phyloP scores from a whole-genome alignment of 92 coral and sea anemone species.

The Palythoa caribaeorum region DNA sequence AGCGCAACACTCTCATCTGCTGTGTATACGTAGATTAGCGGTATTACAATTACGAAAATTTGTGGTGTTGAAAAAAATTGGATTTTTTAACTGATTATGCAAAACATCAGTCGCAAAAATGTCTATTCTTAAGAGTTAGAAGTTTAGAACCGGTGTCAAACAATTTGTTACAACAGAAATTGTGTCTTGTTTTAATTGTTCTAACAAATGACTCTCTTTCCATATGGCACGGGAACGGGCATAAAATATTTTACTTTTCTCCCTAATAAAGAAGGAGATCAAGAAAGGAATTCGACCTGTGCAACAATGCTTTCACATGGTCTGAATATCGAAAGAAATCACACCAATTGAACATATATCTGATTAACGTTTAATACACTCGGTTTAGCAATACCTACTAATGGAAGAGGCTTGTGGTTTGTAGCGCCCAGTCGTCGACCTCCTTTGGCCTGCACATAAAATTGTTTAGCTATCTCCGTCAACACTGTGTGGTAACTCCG shows the following conservation, averaged over 20 bases:
- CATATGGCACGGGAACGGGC: background rate
- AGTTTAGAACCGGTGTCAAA: background rate
- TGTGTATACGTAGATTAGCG: too few species aligned
- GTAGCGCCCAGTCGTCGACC: background rate
- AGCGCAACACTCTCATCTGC: background rate
- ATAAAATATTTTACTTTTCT: background rate
- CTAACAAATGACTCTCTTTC: background rate
- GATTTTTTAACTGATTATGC: too few species aligned
- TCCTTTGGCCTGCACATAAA: background rate
- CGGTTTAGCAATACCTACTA: conserved; percentile 7
- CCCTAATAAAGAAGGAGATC: background rate
- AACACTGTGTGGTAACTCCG: background rate
- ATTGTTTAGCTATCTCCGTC: background rate
- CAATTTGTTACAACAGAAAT: background rate
- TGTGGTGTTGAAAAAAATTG: background rate
- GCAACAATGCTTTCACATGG: background rate
- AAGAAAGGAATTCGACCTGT: background rate
- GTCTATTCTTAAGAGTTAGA: background rate
- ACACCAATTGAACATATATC: background rate
- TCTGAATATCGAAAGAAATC: background rate
- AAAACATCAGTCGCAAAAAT: background rate
- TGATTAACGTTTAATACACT: conserved; percentile 10
- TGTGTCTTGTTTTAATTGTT: background rate
- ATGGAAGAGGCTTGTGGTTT: conserved; percentile 8
- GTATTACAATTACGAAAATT: too few species aligned